Evolutionary conservation across 2,888 invertebrate genomes (phyloP).

Genomic region (Amiota mariae): DNA sequence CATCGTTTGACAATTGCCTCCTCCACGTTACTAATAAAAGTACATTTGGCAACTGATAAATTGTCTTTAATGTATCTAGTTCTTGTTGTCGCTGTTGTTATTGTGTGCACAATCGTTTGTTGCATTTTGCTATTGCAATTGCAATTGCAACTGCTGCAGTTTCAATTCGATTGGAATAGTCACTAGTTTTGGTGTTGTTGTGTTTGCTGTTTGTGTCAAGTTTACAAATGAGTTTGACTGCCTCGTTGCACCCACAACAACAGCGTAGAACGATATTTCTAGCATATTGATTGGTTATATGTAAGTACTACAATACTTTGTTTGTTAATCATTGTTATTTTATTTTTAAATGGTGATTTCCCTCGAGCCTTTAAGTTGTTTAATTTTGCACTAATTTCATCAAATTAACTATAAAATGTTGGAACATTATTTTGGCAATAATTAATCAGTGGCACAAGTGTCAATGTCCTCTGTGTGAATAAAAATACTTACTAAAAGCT

Average conservation of each 20-base stretch:
- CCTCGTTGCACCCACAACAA: constrained; percentile 39
- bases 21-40: constrained; percentile 4
- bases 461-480: constrained; percentile 36
- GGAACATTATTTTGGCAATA: neutral
- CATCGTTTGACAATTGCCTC: constrained; percentile 22
- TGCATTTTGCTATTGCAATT: constrained; percentile 21
- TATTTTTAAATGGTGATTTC: neutral
- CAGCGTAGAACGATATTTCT: neutral
- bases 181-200: constrained; percentile 2
- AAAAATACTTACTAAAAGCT: constrained; percentile 44
- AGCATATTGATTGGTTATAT: no score
- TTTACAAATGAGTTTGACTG: constrained; percentile 61
- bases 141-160: constrained; percentile 7
- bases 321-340: neutral
- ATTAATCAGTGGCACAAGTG: neutral
- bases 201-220: constrained; percentile 49
- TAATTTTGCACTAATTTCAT: constrained; percentile 29
- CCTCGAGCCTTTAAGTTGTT: neutral
- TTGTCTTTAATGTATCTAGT: constrained; percentile 63
- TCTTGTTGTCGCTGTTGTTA: constrained; percentile 52
- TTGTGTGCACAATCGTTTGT: constrained; percentile 16
- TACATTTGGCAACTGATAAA: constrained; percentile 52
- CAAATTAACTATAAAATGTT: constrained; percentile 13
- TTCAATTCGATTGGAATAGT: constrained; percentile 5
- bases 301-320: no score